Conservation (phyloP, 2,888 invertebrate species). For the Bombylius discolor region DNA sequence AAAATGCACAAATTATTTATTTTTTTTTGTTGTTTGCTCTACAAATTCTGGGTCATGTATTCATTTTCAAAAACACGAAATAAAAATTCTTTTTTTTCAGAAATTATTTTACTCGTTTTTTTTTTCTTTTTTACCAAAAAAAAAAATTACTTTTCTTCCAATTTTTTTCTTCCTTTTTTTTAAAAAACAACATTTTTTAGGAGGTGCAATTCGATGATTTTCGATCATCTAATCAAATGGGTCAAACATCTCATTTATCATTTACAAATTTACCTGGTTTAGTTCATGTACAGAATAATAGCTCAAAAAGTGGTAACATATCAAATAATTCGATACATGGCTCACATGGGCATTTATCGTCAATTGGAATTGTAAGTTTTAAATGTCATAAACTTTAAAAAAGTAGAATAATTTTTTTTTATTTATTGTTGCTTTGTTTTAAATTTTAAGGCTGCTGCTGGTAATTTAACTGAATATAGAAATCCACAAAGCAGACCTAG, state of each 20-base stretch:
- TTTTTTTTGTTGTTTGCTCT: too few relatives aligned
- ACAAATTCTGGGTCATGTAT: too few relatives aligned
- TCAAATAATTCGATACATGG: slow-evolving; percentile 20
- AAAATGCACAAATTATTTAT: too few relatives aligned
- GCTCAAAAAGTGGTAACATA: slow-evolving; percentile 16
- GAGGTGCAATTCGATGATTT: slow-evolving; percentile 10
- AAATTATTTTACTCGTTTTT: neutral
- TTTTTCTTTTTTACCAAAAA: neutral
- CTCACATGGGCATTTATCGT: slow-evolving; percentile 26
- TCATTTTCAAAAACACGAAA: too few relatives aligned
- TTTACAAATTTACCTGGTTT: slow-evolving; percentile 29
- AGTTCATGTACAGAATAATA: slow-evolving; percentile 12
- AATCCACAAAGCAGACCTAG: slow-evolving; percentile 43
- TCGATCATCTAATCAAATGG: slow-evolving; percentile 10
- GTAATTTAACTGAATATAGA: slow-evolving; percentile 40
- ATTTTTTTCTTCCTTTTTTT: neutral
- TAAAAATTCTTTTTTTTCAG: too few relatives aligned
- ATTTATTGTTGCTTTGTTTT: neutral
- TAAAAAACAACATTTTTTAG: neutral
- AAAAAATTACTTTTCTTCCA: neutral
- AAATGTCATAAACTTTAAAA: too few relatives aligned
- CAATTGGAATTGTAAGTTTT: slow-evolving; percentile 22
- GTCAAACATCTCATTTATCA: slow-evolving; percentile 28
- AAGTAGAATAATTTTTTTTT: too few relatives aligned
- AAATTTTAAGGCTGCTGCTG: slow-evolving; percentile 15